These are phyloP conservation scores for Corythaeola cristata DNA, from an alignment of 2,113 vertebrate species.

Conservation along the genomic window DNA sequence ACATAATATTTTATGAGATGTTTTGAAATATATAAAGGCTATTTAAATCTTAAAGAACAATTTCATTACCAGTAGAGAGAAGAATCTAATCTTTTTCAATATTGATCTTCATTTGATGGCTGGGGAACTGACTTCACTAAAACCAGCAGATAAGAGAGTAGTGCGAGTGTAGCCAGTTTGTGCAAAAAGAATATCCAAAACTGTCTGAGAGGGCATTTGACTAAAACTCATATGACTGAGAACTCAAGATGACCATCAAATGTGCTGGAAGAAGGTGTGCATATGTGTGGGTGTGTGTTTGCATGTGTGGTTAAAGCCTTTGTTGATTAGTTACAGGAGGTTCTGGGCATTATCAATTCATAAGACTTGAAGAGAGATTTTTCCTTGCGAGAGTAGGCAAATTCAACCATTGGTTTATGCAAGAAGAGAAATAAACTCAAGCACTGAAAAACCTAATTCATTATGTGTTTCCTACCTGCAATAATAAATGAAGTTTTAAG, in stretches of 20 bases:
- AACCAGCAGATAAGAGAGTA: background rate
- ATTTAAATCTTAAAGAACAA: background rate
- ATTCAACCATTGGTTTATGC: background rate
- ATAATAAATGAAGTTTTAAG: background rate
- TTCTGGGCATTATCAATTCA: background rate
- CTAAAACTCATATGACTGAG: background rate
- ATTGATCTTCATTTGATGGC: background rate
- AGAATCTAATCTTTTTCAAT: background rate
- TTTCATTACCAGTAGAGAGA: background rate
- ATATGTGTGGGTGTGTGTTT: fast-evolving
- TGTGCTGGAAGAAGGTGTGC: background rate
- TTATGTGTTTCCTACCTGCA: background rate
- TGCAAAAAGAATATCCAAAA: background rate
- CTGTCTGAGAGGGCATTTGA: background rate
- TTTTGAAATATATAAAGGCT: background rate
- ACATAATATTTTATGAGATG: background rate
- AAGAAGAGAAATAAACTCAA: background rate
- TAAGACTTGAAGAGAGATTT: background rate
- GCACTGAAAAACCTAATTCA: background rate
- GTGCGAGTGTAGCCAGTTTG: background rate
- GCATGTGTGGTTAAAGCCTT: background rate
- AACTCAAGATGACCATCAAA: background rate
- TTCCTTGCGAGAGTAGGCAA: background rate
- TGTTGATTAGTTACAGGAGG: background rate
- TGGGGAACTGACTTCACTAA: background rate